These are phyloP conservation scores for Sphecodes monilicornis DNA, from an alignment of 2,888 invertebrate species.

Conservation along the genomic window DNA sequence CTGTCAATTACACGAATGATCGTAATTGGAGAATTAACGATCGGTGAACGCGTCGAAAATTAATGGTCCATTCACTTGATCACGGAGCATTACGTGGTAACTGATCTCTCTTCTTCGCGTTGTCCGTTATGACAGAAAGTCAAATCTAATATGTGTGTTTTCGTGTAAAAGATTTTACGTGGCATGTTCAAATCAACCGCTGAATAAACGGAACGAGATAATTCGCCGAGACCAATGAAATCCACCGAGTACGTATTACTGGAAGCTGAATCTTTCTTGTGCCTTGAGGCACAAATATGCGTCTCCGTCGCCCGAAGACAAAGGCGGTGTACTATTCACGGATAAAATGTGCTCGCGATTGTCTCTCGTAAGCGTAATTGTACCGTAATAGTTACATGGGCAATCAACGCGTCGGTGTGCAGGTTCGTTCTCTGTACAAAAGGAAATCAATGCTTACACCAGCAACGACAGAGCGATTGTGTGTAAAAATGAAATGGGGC, in stretches of 20 bases:
- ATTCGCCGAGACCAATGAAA: background rate
- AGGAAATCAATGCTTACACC: constrained; percentile 67
- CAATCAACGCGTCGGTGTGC: constrained; percentile 22
- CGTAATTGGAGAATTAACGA: constrained; percentile 3
- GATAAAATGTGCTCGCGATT: constrained; percentile 41
- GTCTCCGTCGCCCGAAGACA: constrained; percentile 34
- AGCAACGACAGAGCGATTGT: constrained; percentile 67
- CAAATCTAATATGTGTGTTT: background rate
- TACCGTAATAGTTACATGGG: constrained; percentile 58
- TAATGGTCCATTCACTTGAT: background rate
- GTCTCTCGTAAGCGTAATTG: constrained; percentile 56
- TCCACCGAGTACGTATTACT: background rate
- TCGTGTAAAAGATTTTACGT: background rate
- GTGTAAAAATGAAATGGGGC: constrained; percentile 84
- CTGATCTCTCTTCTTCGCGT: background rate
- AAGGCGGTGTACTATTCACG: constrained; percentile 31
- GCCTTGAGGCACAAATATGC: background rate
- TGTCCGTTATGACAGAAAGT: too few species aligned
- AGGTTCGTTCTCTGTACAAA: constrained; percentile 49
- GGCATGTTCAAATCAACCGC: background rate
- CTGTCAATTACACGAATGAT: background rate
- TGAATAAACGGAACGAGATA: background rate
- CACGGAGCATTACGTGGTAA: background rate
- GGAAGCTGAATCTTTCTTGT: background rate
- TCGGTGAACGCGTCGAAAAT: background rate